These are phyloP conservation scores for Drosophila cracens DNA, from an alignment of 2,888 invertebrate genomes.

Conservation along the genomic window DNA sequence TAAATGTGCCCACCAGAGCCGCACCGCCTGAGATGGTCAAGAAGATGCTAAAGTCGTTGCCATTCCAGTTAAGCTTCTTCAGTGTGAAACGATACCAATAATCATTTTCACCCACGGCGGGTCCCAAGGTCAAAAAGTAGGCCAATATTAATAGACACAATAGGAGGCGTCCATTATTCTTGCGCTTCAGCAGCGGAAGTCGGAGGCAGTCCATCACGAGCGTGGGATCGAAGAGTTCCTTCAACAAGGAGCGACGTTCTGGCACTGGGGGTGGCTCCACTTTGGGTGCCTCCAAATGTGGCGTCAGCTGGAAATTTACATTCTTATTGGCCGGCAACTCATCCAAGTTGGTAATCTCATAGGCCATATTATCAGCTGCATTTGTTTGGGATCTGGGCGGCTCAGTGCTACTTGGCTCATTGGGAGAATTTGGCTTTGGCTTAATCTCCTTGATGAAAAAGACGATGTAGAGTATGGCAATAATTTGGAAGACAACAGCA, in stretches of 20 bases:
- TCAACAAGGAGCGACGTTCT: conserved; percentile 61
- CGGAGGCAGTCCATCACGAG: conserved; percentile 82
- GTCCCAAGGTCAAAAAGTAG: conserved; percentile 83
- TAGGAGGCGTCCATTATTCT: conserved; percentile 79
- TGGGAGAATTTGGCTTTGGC: conserved; percentile 20
- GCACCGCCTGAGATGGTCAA: conserved; percentile 81
- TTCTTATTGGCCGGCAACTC: conserved; percentile 73
- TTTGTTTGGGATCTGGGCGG: conserved; percentile 46
- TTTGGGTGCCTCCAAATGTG: conserved; percentile 57
- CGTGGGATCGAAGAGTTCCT: conserved; percentile 84
- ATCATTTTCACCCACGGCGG: conserved; percentile 82
- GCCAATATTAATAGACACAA: conserved; percentile 78
- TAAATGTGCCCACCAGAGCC: conserved; percentile 82
- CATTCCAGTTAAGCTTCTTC: conserved; percentile 83
- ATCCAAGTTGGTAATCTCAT: conserved; percentile 69
- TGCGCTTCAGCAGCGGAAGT: conserved; percentile 81
- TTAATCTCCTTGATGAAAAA: conserved; percentile 83
- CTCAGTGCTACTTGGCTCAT: conserved; percentile 16
- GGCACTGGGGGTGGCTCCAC: conserved; percentile 45
- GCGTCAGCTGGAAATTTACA: conserved; percentile 77
- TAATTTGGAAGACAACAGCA: conserved; percentile 80
- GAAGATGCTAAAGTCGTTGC: conserved; percentile 82
- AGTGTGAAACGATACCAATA: conserved; percentile 83
- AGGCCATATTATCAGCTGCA: conserved; percentile 77
- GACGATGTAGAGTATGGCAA: conserved; percentile 83